Conservation (phyloP, 2,113 vertebrate species). For the Eudyptes chrysolophus region DNA sequence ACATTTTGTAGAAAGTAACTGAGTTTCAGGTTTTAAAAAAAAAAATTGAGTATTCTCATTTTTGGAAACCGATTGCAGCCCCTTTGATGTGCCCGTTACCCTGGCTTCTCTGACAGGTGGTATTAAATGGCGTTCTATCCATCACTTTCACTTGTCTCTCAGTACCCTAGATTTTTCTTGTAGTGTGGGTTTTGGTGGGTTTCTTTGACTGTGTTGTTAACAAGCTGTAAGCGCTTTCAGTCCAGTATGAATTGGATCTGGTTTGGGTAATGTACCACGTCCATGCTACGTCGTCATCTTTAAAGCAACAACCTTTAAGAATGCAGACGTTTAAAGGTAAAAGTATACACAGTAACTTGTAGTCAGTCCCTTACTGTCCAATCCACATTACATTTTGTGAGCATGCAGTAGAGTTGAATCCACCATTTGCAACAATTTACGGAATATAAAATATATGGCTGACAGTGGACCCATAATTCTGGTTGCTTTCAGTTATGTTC, state of each 20-base stretch:
- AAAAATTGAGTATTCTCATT: neutral
- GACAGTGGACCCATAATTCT: neutral
- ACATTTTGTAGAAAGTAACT: neutral
- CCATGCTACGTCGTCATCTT: neutral
- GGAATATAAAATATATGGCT: neutral
- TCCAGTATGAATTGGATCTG: neutral
- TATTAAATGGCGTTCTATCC: neutral
- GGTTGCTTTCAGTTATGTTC: neutral
- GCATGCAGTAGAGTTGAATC: neutral
- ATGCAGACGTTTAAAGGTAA: neutral
- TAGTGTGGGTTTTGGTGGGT: neutral
- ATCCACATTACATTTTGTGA: neutral
- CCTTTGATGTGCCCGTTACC: neutral
- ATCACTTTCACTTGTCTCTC: neutral
- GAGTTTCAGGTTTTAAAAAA: neutral
- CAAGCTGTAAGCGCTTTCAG: neutral
- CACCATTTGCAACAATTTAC: constrained; percentile 30
- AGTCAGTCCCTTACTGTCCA: neutral
- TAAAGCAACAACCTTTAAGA: neutral
- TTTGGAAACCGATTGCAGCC: neutral
- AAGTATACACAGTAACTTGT: neutral
- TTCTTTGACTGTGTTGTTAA: neutral
- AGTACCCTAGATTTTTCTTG: neutral
- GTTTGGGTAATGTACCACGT: neutral
- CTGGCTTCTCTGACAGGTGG: neutral